phyloP scores from a whole-genome alignment of 2,888 invertebrate genomes.

The Pherbina coryleti region DNA sequence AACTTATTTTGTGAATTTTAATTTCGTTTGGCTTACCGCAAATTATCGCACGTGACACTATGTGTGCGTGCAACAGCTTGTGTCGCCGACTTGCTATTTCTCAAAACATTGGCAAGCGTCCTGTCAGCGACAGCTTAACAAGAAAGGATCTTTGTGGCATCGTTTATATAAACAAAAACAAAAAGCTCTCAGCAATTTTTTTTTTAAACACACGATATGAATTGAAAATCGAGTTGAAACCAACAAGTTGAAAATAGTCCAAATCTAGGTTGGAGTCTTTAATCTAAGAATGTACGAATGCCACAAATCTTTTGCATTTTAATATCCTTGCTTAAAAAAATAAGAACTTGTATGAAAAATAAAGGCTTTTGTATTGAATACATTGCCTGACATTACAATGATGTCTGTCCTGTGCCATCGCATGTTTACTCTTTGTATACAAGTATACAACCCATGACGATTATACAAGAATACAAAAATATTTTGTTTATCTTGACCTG shows the following conservation, averaged over 20 bases:
- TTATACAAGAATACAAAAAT: conserved; percentile 45
- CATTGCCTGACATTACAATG: not conserved
- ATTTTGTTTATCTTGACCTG: conserved; percentile 69
- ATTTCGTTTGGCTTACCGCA: conserved; percentile 5
- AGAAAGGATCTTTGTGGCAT: not conserved
- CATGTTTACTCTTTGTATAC: not conserved
- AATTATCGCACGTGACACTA: conserved; percentile 30
- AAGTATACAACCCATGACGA: not conserved
- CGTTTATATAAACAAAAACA: conserved; percentile 4
- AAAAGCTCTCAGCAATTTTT: conserved; percentile 6
- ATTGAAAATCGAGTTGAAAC: too few relatives aligned
- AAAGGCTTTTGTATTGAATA: not conserved
- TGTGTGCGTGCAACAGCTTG: conserved; percentile 19
- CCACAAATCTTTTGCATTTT: too few relatives aligned
- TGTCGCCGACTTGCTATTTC: not conserved
- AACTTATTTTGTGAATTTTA: conserved; percentile 13
- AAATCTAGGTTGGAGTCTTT: too few relatives aligned
- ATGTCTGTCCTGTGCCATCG: not conserved
- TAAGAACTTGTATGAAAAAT: too few relatives aligned
- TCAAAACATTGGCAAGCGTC: conserved; percentile 31
- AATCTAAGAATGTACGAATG: too few relatives aligned
- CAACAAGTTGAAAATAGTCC: too few relatives aligned
- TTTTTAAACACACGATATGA: too few relatives aligned
- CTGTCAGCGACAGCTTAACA: conserved; percentile 26
- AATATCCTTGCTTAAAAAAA: too few relatives aligned